Conservation (phyloP, 1,140 invertebrate species). For the Philotrypesis tridentata region DNA sequence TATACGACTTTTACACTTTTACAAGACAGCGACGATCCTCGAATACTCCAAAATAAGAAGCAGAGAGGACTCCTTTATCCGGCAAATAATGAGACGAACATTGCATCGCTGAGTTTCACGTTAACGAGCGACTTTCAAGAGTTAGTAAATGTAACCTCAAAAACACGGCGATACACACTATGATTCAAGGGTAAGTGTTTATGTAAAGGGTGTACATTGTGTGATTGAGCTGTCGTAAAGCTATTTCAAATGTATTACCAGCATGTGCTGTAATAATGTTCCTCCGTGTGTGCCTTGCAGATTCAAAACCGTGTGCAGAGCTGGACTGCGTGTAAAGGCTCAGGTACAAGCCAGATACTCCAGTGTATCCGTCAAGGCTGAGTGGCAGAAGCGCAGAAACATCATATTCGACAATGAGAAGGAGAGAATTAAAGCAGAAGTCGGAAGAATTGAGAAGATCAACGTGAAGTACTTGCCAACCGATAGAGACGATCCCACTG, state of each 20-base stretch:
- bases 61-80: not conserved
- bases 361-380: constrained; percentile 51
- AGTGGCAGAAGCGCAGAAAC: constrained; percentile 75
- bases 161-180: not conserved
- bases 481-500: constrained; percentile 82
- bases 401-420: constrained; percentile 88
- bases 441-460: constrained; percentile 94
- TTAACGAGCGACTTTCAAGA: not conserved
- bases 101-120: not conserved
- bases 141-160: constrained; percentile 33
- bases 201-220: too few species aligned
- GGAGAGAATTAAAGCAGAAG: constrained; percentile 72
- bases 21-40: not conserved
- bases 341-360: constrained; percentile 47
- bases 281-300: constrained; percentile 43
- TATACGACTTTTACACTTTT: not conserved
- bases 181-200: constrained; percentile 41
- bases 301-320: constrained; percentile 51
- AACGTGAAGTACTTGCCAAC: constrained; percentile 84
- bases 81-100: not conserved
- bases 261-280: not conserved
- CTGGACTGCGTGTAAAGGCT: constrained; percentile 45
- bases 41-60: not conserved
- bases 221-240: not conserved
- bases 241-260: not conserved